These are phyloP conservation scores for Tupaia tana DNA, from an alignment of 2,113 vertebrate species.

Conservation along the genomic window DNA sequence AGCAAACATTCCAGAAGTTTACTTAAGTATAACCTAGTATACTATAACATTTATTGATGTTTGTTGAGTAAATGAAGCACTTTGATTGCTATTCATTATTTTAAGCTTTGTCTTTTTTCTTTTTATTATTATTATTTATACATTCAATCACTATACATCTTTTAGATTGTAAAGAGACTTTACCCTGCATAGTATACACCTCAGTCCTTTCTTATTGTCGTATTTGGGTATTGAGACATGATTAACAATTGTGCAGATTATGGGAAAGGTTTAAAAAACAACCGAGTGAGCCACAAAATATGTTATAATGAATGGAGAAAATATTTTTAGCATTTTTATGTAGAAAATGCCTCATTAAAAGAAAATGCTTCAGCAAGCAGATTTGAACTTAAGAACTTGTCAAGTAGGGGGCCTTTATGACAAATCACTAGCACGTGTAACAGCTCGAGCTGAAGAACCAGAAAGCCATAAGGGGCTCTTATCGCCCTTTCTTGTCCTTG, in stretches of 20 bases:
- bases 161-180: no score
- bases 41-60: background rate
- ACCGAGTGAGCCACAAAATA: slow-evolving; percentile 69
- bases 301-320: slow-evolving; percentile 72
- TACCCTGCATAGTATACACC: no score
- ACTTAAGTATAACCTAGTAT: background rate
- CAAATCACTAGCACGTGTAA: slow-evolving; percentile 67
- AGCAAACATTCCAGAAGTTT: slow-evolving; percentile 25
- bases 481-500: background rate
- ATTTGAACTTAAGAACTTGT: slow-evolving; percentile 68
- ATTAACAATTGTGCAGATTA: slow-evolving; percentile 68
- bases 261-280: slow-evolving; percentile 64
- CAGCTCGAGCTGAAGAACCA: slow-evolving; percentile 43
- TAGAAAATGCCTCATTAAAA: slow-evolving; percentile 79
- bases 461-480: background rate
- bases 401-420: slow-evolving; percentile 21
- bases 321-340: slow-evolving; percentile 75
- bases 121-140: no score
- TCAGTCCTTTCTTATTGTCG: slow-evolving; percentile 35
- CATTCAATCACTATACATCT: no score
- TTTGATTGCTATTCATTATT: slow-evolving; percentile 35
- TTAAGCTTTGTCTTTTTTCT: background rate
- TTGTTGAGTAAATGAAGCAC: slow-evolving; percentile 30
- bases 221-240: slow-evolving; percentile 66
- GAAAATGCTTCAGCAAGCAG: slow-evolving; percentile 68